These are phyloP conservation scores for Cyclophora albipunctata DNA, from an alignment of 2,888 invertebrate species.

Conservation along the genomic window DNA sequence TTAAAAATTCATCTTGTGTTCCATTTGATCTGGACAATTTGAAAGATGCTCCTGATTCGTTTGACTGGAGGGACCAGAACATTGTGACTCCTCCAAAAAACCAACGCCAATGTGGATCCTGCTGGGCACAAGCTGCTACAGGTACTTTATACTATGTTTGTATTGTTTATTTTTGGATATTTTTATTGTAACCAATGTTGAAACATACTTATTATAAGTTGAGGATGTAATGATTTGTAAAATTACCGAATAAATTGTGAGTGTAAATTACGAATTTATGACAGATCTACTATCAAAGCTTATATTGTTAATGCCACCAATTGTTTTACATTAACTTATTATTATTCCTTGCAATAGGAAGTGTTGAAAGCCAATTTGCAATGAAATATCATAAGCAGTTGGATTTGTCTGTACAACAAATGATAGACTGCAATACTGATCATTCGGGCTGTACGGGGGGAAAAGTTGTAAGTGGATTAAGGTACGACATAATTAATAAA, in stretches of 20 bases:
- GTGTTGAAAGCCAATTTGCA: neutral
- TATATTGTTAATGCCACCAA: too few relatives aligned
- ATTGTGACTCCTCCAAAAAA: neutral
- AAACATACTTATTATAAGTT: too few relatives aligned
- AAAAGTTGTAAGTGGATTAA: too few relatives aligned
- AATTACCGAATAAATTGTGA: too few relatives aligned
- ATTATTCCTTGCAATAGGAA: neutral
- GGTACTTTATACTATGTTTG: neutral
- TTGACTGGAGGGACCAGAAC: neutral
- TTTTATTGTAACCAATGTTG: neutral
- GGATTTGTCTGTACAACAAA: neutral
- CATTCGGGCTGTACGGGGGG: neutral
- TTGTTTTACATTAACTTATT: too few relatives aligned
- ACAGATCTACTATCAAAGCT: too few relatives aligned
- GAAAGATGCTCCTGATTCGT: neutral
- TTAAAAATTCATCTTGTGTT: too few relatives aligned
- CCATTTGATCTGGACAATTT: too few relatives aligned
- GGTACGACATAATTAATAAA: too few relatives aligned
- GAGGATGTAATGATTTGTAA: too few relatives aligned
- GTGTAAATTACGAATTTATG: too few relatives aligned
- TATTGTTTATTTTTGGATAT: neutral
- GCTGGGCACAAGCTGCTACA: neutral
- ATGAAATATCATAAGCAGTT: neutral
- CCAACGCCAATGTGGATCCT: neutral
- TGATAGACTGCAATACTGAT: neutral